Evolutionary conservation across 2,113 vertebrate genomes (phyloP).

Genomic region (Corythornis vintsioides): DNA sequence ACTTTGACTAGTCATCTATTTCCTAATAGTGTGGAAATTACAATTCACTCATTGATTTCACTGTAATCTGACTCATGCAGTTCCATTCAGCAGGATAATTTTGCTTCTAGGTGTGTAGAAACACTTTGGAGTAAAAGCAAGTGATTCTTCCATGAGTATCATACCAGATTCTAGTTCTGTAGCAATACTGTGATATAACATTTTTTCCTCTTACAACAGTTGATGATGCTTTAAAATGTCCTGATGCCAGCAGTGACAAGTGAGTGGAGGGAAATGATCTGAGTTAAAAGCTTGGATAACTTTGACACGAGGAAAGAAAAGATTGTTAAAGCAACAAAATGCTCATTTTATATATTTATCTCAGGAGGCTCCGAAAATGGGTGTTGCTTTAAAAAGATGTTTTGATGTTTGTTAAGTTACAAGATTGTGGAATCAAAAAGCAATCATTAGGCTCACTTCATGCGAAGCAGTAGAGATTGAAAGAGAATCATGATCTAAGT

Average conservation of each 20-base stretch:
- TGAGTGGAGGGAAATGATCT: not conserved
- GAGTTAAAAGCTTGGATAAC: not conserved
- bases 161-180: not conserved
- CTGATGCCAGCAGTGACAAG: not conserved
- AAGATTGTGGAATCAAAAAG: not conserved
- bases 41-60: not conserved
- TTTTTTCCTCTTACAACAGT: not conserved
- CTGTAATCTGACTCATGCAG: not conserved
- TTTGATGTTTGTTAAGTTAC: not conserved
- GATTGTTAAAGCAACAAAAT: not conserved
- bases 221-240: not conserved
- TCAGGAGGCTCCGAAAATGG: not conserved
- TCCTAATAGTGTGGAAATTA: not conserved
- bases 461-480: not conserved
- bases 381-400: not conserved
- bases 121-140: not conserved
- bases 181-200: too few relatives aligned
- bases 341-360: not conserved
- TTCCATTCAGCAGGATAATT: not conserved
- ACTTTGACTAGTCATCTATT: not conserved
- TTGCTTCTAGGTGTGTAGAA: not conserved
- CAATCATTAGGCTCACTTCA: not conserved
- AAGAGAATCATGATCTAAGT: not conserved
- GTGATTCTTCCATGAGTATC: not conserved
- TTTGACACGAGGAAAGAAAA: not conserved